Percentiles rank a stretch among this genome's conserved stretches.
These are phyloP conservation scores for Pogonomyrmex barbatus DNA, from an alignment of 1,140 invertebrate genomes.

Conservation along the genomic window DNA sequence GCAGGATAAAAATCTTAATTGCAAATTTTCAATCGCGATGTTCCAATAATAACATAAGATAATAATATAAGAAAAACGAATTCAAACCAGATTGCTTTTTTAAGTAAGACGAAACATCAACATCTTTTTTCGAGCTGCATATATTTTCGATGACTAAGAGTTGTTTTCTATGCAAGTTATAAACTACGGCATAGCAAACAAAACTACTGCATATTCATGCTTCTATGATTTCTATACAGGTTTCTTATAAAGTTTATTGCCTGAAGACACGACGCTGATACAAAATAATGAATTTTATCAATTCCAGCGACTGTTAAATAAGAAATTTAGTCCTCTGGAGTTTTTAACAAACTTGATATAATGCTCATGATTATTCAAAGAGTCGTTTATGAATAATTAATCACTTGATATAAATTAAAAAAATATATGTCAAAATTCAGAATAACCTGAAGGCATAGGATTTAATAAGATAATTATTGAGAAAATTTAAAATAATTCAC, in stretches of 20 bases:
- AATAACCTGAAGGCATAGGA: background rate
- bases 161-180: background rate
- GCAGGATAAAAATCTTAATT: background rate
- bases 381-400: constrained; percentile 1
- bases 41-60: background rate
- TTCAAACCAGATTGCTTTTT: background rate
- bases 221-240: constrained; percentile 22
- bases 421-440: background rate
- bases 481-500: background rate
- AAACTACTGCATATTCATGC: constrained; percentile 48
- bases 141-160: background rate
- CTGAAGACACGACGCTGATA: background rate
- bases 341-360: background rate
- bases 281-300: background rate
- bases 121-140: background rate
- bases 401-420: background rate
- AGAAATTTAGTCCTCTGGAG: background rate
- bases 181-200: constrained; percentile 25
- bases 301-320: constrained; percentile 1
- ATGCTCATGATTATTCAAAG: background rate
- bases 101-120: background rate
- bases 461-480: background rate
- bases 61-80: constrained; percentile 1
- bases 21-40: constrained; percentile 1
- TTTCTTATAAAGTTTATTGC: background rate